Evolutionary conservation across 2,888 invertebrate genomes (phyloP).

Genomic region (Mythimna pallens): DNA sequence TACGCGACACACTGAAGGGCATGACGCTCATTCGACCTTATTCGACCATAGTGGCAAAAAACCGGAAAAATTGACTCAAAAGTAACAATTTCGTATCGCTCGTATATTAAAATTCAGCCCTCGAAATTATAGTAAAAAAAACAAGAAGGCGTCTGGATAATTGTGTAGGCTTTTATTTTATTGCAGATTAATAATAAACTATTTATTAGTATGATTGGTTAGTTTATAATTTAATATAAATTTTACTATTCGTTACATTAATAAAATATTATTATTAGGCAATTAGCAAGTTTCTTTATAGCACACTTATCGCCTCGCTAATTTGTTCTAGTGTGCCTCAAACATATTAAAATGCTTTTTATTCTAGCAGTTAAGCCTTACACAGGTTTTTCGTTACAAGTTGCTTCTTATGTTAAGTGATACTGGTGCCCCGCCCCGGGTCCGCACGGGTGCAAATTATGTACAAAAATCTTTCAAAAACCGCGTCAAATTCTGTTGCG

Average conservation of each 20-base stretch:
- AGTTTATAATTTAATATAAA: conserved; percentile 13
- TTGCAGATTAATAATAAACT: not conserved
- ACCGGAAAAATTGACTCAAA: not conserved
- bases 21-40: not conserved
- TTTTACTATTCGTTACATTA: conserved; percentile 4
- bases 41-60: not conserved
- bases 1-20: not conserved
- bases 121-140: not conserved
- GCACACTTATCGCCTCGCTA: conserved; percentile 18
- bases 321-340: conserved; percentile 7
- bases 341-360: not conserved
- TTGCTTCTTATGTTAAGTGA: not conserved
- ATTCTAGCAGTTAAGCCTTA: not conserved
- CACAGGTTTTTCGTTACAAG: not conserved
- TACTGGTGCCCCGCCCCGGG: not conserved
- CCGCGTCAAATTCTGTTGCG: too few species aligned
- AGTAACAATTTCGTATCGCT: not conserved
- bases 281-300: conserved; percentile 9
- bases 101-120: too few species aligned
- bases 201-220: not conserved
- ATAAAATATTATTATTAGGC: conserved; percentile 10
- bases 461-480: too few species aligned
- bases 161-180: too few species aligned
- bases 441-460: too few species aligned
- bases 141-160: not conserved